Percentiles rank a stretch among this genome's conserved stretches.
Evolutionary conservation across 2,113 vertebrate species (phyloP).

Genomic region (Lipotes vexillifer): DNA sequence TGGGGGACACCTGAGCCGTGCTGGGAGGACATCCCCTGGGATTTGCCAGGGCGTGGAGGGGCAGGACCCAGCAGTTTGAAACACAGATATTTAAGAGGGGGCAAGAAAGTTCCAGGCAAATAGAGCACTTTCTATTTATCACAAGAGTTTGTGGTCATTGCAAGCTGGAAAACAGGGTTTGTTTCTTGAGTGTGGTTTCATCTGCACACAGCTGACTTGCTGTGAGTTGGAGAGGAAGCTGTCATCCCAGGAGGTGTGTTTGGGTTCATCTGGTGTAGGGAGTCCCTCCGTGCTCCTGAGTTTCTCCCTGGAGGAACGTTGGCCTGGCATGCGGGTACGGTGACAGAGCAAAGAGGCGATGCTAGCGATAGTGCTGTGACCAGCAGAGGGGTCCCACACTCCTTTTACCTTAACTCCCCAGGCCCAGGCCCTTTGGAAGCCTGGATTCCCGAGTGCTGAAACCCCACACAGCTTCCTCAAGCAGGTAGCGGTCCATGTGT

Average conservation of each 20-base stretch:
- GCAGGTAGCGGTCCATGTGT: background rate
- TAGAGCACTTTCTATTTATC: background rate
- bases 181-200: background rate
- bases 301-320: background rate
- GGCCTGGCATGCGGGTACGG: background rate
- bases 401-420: background rate
- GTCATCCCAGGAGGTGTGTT: background rate
- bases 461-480: background rate
- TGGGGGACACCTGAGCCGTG: background rate
- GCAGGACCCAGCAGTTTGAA: background rate
- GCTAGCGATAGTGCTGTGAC: background rate
- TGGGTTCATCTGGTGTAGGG: background rate
- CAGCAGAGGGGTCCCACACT: background rate
- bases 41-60: background rate
- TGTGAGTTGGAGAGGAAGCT: background rate
- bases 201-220: background rate
- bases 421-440: background rate
- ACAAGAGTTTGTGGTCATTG: background rate
- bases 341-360: background rate
- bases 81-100: background rate
- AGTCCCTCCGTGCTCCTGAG: background rate
- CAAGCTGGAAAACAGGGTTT: background rate
- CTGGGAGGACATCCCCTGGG: background rate
- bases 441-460: background rate
- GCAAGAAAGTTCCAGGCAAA: background rate